Base-by-base conservation (phyloP, 2,113 vertebrate species). In the Nipponia nippon region DNA sequence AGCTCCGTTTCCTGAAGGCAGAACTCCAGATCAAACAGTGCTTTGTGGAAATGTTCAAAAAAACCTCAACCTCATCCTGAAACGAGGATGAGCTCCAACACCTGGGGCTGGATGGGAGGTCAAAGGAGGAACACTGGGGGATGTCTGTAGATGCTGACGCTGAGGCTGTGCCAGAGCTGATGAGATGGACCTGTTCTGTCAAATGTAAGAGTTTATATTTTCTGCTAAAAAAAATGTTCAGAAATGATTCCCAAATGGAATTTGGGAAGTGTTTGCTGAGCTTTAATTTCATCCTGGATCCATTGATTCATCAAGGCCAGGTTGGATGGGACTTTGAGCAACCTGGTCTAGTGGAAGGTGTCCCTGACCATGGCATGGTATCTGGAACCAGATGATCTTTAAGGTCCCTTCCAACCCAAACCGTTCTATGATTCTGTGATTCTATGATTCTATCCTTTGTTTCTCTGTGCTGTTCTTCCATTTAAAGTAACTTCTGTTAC, bases 1-100 rank as follows among this genome's bases (percentile, higher is more conserved):
- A 83, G 63, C 82, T 95, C 70, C 22, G 3, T 96, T 96, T 95
- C 95, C 94, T 92, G 91, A 87, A 96, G 94, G 93, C 93, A 94
- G 32, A 59, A 34, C 23, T 95, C 46, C 87, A 93, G 84, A 96
- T 97, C 94, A 97, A 96, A 94, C 82, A 95, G 40, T 34, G 72
- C 58, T 96, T 95, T 95, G 95, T 86, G 91, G 71, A 94, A 95
- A 70, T 73, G 84, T 92, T 96, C 13, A 91, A 90, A 94, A 89
- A 46, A 18, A 13, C 23, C 73, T 73, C 32, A 59, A 83, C 59
- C 82, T 94, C 84, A 95, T 92, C 66, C 91, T 89, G 93, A 81
- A 73, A 91, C 88, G 59, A 95, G 75, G 71, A 92, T 94, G 94
- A 94, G 76, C 49, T 90, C 81, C 84, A 96, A 42, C 12, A 95